Evolutionary conservation across 2,888 invertebrate species (phyloP), one percentile per base, ranked within the genome.

Genomic region (Encarsia formosa): DNA sequence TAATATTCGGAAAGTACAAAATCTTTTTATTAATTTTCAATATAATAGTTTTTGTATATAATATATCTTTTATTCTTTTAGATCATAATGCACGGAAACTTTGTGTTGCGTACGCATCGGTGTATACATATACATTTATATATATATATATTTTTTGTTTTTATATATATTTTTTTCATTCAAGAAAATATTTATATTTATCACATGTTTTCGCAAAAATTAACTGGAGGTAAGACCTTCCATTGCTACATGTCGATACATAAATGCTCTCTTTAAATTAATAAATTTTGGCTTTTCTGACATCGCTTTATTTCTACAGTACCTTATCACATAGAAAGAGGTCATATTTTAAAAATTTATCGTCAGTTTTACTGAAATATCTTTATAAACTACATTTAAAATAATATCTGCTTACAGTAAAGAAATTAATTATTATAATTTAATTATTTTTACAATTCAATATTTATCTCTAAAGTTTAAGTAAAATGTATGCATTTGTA

Each of bases 131-230:
- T 34, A 39, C 24, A 49, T 46, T 39, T 31, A 43, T 38, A 54
- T 38, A 56, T 52, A n/a, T n/a, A n/a, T n/a, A n/a, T n/a, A n/a
- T n/a, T n/a, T n/a, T n/a, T n/a, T n/a, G n/a, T n/a, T n/a, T n/a
- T n/a, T n/a, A n/a, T n/a, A n/a, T n/a, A n/a, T n/a, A n/a, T n/a
- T n/a, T n/a, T n/a, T n/a, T n/a, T n/a, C n/a, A n/a, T n/a, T n/a
- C n/a, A n/a, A n/a, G n/a, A n/a, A n/a, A n/a, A n/a, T n/a, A n/a
- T 11, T 19, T 23, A 23, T 49, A 48, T 57, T 51, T 48, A 57
- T 54, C 56, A 54, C 56, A 57, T 53, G 20, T 53, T 18, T 40
- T 48, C 26, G 39, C 44, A 26, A 52, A 45, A 16, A n/a, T 52
- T 49, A 15, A 43, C 43, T 35, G 16, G 29, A 45, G 39, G 35